A percentile compares a stretch with the other conserved stretches of the same genome.
These are phyloP conservation scores for Vanessa tameamea DNA, from an alignment of 1,140 invertebrate genomes.

Conservation along the genomic window DNA sequence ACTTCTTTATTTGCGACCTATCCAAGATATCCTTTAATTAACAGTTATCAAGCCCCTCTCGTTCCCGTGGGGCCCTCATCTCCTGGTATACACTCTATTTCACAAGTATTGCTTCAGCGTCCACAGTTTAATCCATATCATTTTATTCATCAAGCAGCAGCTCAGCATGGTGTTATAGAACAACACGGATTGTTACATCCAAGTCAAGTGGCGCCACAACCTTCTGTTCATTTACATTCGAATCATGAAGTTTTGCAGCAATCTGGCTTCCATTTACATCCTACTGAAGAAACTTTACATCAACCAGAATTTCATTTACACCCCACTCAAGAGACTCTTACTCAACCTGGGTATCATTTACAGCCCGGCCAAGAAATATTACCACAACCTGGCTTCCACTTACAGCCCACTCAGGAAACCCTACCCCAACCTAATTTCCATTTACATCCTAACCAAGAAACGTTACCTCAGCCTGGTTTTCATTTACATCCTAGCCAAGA, in stretches of 20 bases:
- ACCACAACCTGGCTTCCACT: conserved; percentile 37
- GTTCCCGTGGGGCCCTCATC: conserved; percentile 45
- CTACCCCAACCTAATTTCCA: conserved; percentile 36
- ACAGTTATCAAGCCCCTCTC: conserved; percentile 57
- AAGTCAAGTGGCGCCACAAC: conserved; percentile 36
- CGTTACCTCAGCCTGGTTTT: conserved; percentile 31
- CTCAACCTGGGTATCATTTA: conserved; percentile 29
- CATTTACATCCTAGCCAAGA: conserved; percentile 40
- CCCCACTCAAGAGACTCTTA: conserved; percentile 32
- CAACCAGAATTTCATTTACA: conserved; percentile 35
- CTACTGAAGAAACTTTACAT: conserved; percentile 29
- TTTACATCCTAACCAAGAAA: conserved; percentile 41
- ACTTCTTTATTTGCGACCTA: conserved; percentile 74
- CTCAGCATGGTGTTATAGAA: conserved; percentile 50
- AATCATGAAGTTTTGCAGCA: conserved; percentile 34
- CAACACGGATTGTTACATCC: conserved; percentile 43
- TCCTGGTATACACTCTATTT: conserved; percentile 34
- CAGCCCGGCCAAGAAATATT: conserved; percentile 33
- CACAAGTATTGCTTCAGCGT: conserved; percentile 50
- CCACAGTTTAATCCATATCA: conserved; percentile 59
- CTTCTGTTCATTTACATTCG: conserved; percentile 36
- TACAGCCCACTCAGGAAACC: conserved; percentile 40
- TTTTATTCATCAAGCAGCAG: conserved; percentile 48
- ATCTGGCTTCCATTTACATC: conserved; percentile 39
- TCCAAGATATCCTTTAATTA: conserved; percentile 69